These are phyloP conservation scores for Nasonia oneida DNA, from an alignment of 2,888 invertebrate species.

Conservation along the genomic window DNA sequence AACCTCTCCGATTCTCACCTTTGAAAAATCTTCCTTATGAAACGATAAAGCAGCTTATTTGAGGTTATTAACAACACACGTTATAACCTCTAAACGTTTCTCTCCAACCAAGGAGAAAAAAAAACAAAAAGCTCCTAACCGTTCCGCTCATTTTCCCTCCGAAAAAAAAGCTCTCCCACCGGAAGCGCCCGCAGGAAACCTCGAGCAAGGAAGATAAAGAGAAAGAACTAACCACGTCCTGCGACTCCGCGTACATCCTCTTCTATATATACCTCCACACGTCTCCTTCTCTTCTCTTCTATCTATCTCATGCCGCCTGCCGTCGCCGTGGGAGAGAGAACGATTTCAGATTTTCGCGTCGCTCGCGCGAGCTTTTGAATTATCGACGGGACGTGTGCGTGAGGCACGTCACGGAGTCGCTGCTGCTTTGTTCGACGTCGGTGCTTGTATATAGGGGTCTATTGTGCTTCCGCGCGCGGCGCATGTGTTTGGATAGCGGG, in stretches of 20 bases:
- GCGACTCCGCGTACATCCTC: constrained; percentile 37
- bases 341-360: constrained; percentile 12
- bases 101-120: not conserved
- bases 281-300: not conserved
- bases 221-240: constrained; percentile 49
- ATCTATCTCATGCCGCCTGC: not conserved
- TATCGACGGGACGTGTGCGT: constrained; percentile 36
- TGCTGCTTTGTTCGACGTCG: constrained; percentile 36
- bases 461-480: not conserved
- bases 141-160: not conserved
- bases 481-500: not conserved
- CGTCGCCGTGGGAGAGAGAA: not conserved
- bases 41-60: too few species aligned
- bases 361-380: constrained; percentile 24
- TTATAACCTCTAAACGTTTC: not conserved
- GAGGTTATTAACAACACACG: not conserved
- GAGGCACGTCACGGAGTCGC: not conserved
- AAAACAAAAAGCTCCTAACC: not conserved
- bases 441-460: not conserved
- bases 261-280: not conserved
- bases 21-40: too few species aligned
- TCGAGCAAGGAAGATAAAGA: constrained; percentile 3
- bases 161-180: not conserved
- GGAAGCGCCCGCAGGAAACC: constrained; percentile 10
- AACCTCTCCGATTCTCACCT: too few species aligned